Conservation (phyloP, 2,888 invertebrate genomes). For the Agrotis puta region DNA sequence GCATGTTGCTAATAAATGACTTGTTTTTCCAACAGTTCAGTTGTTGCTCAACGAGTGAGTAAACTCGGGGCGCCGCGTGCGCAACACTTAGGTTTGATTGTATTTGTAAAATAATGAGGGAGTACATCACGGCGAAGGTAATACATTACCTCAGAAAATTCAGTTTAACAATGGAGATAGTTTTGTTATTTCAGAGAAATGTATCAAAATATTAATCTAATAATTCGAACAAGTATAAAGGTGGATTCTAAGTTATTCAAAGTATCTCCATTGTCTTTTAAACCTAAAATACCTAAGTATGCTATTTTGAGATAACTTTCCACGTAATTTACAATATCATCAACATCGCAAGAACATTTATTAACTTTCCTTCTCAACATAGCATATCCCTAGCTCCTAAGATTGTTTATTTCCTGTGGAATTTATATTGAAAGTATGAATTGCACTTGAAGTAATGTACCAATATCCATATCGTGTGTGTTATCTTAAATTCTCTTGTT, state of each 20-base stretch:
- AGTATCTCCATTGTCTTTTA: slow-evolving; percentile 82
- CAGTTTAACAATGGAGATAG: slow-evolving; percentile 81
- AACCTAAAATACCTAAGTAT: slow-evolving; percentile 72
- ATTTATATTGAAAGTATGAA: slow-evolving; percentile 78
- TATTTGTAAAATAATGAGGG: slow-evolving; percentile 90
- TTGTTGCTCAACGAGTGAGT: slow-evolving; percentile 91
- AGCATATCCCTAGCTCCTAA: slow-evolving; percentile 77
- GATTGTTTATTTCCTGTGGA: slow-evolving; percentile 79
- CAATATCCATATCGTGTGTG: slow-evolving; percentile 55
- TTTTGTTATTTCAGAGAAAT: slow-evolving; percentile 43
- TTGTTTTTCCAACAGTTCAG: slow-evolving; percentile 91
- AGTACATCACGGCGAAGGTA: slow-evolving; percentile 89
- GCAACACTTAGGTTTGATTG: slow-evolving; percentile 91
- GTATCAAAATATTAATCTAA: neutral
- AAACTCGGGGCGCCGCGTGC: slow-evolving; percentile 90
- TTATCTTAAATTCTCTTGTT: slow-evolving; percentile 82
- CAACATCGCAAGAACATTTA: slow-evolving; percentile 27
- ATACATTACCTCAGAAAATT: slow-evolving; percentile 88
- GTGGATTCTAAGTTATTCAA: slow-evolving; percentile 53
- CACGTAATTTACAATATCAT: slow-evolving; percentile 11
- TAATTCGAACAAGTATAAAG: neutral
- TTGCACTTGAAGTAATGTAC: slow-evolving; percentile 78
- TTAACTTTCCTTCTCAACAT: slow-evolving; percentile 74
- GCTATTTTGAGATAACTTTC: slow-evolving; percentile 76
- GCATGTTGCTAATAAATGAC: slow-evolving; percentile 91